Evolutionary conservation across 2,113 vertebrate genomes (phyloP).

Genomic region (Laticauda laticaudata): DNA sequence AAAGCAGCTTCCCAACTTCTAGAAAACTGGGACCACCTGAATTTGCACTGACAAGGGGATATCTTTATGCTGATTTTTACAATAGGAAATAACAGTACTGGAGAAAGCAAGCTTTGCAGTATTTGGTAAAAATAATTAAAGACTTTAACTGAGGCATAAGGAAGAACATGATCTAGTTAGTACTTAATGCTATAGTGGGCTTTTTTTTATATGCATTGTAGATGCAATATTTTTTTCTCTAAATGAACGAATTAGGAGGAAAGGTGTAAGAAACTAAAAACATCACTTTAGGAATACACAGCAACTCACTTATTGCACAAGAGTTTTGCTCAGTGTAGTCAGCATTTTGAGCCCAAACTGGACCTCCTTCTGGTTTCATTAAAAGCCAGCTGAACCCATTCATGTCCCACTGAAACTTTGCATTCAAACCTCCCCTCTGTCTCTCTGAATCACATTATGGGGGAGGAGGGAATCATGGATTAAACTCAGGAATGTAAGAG

Average conservation of each 20-base stretch:
- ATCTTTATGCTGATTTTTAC: not conserved
- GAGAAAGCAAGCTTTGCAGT: constrained; percentile 25
- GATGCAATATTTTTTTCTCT: not conserved
- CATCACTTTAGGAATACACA: not conserved
- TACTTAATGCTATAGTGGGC: not conserved
- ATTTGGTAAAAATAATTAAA: constrained; percentile 2
- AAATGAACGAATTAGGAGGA: not conserved
- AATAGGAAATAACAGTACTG: not conserved
- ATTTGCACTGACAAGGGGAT: constrained; percentile 3
- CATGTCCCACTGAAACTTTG: not conserved
- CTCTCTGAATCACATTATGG: not conserved
- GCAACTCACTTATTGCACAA: accelerated
- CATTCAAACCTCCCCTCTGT: not conserved
- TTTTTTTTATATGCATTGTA: accelerated
- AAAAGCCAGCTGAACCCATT: constrained; percentile 5
- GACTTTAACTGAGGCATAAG: not conserved
- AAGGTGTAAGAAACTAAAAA: not conserved
- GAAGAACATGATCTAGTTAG: not conserved
- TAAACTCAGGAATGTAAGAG: not conserved
- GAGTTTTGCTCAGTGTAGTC: not conserved
- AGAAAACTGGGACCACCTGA: not conserved
- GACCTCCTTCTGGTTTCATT: not conserved
- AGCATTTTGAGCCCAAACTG: not conserved
- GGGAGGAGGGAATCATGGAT: not conserved
- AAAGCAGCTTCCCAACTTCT: accelerated